phyloP scores from a whole-genome alignment of 2,113 vertebrate genomes.

The Oreochromis niloticus region DNA sequence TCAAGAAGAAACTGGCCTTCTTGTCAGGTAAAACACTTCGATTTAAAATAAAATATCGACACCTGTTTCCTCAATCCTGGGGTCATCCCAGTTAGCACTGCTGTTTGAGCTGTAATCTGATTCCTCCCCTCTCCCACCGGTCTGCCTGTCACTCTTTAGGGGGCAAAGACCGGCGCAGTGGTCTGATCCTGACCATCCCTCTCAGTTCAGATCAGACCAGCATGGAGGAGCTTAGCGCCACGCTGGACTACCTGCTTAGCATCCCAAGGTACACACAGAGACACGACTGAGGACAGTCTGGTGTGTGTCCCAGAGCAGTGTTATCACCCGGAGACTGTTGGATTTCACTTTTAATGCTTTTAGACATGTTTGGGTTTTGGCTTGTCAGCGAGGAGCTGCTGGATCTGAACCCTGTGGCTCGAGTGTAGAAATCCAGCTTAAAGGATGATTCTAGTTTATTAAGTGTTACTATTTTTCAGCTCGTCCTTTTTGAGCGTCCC shows the following conservation, averaged over 20 bases:
- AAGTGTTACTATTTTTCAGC: neutral
- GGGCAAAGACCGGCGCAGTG: conserved; percentile 95
- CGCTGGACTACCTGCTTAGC: conserved; percentile 93
- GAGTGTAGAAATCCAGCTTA: neutral
- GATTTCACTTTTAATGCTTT: neutral
- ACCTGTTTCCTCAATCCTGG: neutral
- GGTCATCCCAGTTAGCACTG: neutral
- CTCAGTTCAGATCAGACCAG: conserved; percentile 95
- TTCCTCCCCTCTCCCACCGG: neutral
- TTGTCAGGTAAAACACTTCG: conserved; percentile 82
- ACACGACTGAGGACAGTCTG: neutral
- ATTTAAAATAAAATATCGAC: neutral
- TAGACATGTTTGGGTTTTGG: neutral
- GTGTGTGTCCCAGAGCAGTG: neutral
- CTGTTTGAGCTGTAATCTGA: neutral
- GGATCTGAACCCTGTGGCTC: neutral
- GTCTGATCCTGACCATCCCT: conserved; percentile 97
- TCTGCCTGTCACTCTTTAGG: conserved; percentile 63
- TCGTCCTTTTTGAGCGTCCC: neutral
- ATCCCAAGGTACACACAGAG: conserved; percentile 85
- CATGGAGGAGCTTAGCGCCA: conserved; percentile 96
- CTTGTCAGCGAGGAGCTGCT: neutral
- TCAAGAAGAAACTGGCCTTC: conserved; percentile 97
- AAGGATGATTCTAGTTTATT: conserved; percentile 1
- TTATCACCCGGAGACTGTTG: neutral